Conservation (phyloP, 2,888 invertebrate species). For the Trichogramma dendrolimi region DNA sequence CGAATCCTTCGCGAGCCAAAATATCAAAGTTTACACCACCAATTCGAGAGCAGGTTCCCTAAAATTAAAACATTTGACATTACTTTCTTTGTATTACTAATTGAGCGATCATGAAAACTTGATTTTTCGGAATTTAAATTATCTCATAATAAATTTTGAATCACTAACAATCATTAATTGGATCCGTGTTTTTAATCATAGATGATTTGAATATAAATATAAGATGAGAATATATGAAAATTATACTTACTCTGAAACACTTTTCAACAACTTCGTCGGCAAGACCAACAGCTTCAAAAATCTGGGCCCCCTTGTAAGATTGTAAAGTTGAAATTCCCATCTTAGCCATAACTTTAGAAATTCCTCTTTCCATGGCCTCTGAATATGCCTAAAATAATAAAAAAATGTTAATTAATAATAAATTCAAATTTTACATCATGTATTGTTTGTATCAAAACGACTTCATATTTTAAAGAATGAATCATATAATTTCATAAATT, state of each 20-base stretch:
- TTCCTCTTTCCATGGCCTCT: conserved; percentile 85
- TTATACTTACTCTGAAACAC: conserved; percentile 78
- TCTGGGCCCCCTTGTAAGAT: conserved; percentile 98
- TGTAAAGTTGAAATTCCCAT: conserved; percentile 99
- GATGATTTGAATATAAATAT: neutral
- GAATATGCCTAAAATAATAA: conserved; percentile 66
- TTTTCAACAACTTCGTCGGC: conserved; percentile 88
- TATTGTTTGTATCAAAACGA: conserved; percentile 4
- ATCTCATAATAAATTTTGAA: conserved; percentile 37
- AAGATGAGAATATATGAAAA: neutral
- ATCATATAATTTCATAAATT: conserved; percentile 23
- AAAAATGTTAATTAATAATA: conserved; percentile 5
- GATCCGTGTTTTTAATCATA: conserved; percentile 44
- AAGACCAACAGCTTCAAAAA: conserved; percentile 96
- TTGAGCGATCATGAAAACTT: neutral
- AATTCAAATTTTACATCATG: neutral
- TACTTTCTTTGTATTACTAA: neutral
- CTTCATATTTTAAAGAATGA: conserved; percentile 17
- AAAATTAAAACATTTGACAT: conserved; percentile 15
- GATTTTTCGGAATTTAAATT: neutral
- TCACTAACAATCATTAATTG: conserved; percentile 43
- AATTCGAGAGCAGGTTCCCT: conserved; percentile 67
- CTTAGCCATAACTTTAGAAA: conserved; percentile 95
- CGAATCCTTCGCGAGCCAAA: conserved; percentile 78
- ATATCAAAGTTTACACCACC: conserved; percentile 91